Evolutionary conservation across 1,140 invertebrate species (phyloP), one percentile per base, ranked within the genome.

Genomic region (Zophobas atratus): DNA sequence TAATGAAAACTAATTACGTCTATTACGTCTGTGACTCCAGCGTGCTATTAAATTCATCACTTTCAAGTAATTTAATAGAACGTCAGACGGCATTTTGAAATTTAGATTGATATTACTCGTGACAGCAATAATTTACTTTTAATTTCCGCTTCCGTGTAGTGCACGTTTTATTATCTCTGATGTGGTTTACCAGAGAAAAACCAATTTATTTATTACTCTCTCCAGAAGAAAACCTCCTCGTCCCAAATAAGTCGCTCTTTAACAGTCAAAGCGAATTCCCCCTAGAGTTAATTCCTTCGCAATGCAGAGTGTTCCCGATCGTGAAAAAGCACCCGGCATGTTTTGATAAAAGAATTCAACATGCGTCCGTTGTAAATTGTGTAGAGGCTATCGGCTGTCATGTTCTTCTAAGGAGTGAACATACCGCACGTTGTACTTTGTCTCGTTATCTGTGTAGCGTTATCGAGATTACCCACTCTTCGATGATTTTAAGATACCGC

Each of bases 321-420:
- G 20, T 60, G 56, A 60, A 60, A 60, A 60, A 60, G 56, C 32
- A 3, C 36, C 1, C 56, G 56, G 56, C 38, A 60, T 60, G 56
- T 60, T 60, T 60, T 60, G 56, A 67, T 56, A 73, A 73, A 73
- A 73, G 48, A 53, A 73, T 73, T 73, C 71, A 49, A 72, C 20
- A 5, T 34, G 36, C 71, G 51, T 73, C 49, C 38, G 71, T 56
- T 73, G 55, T 73, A 73, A 55, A 73, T 73, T 55, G 71, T 55
- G 63, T 20, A 33, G 72, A 75, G 56, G 73, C 56, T 60, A 76
- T 67, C 75, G 75, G 75, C 75, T 67, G 75, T 76, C 75, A 76
- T 67, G 75, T 76, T 76, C 46, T 67, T 76, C 57, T 63, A 63
- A 60, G 41, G 56, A 51, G 56, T 32, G 49, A 67, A 73, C 71